Percentiles rank a stretch among this genome's conserved stretches.
Evolutionary conservation across 2,888 invertebrate species (phyloP).

Genomic region (Tenthredo livida): DNA sequence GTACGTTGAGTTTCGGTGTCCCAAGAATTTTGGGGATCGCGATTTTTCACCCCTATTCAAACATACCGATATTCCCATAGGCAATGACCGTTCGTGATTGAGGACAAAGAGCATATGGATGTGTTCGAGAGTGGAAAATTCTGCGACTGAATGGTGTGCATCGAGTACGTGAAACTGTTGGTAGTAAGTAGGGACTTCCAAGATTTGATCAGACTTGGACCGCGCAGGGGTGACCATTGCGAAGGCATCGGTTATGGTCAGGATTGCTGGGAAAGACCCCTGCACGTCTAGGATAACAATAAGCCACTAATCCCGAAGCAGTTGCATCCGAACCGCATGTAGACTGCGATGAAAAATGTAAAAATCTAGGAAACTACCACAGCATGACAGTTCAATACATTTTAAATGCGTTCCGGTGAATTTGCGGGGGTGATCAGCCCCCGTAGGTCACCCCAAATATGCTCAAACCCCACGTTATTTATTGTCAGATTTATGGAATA

Average conservation of each 20-base stretch:
- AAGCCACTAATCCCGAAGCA: slow-evolving; percentile 72
- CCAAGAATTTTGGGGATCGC: neutral
- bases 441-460: slow-evolving; percentile 67
- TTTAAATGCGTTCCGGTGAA: slow-evolving; percentile 78
- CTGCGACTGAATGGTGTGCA: neutral
- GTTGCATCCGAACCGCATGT: slow-evolving; percentile 57
- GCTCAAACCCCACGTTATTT: slow-evolving; percentile 71
- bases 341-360: slow-evolving; percentile 76
- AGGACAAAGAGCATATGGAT: neutral
- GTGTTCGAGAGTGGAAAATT: neutral
- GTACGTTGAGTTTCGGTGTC: neutral
- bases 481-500: slow-evolving; percentile 78
- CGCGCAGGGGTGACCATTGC: slow-evolving; percentile 54
- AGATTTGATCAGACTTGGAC: neutral
- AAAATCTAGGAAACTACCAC: slow-evolving; percentile 73
- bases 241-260: slow-evolving; percentile 44
- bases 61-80: neutral
- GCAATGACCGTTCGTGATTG: neutral
- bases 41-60: slow-evolving; percentile 20
- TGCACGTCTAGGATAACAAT: slow-evolving; percentile 69
- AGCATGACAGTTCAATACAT: slow-evolving; percentile 78
- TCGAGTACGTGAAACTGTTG: neutral
- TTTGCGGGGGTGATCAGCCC: slow-evolving; percentile 67
- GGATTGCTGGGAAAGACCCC: slow-evolving; percentile 58
- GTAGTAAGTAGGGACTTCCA: neutral